Evolutionary conservation across 2,797 vertebrate species (phyloP).

Genomic region (Pseudotriccus pelzelni): DNA sequence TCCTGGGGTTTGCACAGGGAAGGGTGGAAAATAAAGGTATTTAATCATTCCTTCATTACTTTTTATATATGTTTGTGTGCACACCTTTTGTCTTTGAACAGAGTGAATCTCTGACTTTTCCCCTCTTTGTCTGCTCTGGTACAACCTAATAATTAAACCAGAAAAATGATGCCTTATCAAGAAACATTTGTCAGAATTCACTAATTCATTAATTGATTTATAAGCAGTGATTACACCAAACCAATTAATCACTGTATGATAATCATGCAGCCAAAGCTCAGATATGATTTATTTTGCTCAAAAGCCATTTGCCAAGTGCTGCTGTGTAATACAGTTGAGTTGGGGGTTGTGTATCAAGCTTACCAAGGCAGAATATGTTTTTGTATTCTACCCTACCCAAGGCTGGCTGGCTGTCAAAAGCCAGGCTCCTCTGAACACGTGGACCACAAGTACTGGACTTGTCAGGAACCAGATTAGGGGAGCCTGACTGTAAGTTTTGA

Average conservation of each 20-base stretch:
- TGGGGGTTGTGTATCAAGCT: background rate
- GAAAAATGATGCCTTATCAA: background rate
- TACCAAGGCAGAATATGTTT: background rate
- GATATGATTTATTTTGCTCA: background rate
- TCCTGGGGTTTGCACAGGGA: background rate
- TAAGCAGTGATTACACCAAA: background rate
- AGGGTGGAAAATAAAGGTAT: background rate
- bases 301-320: background rate
- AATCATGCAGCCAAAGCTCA: background rate
- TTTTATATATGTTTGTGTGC: accelerated
- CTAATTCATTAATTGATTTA: background rate
- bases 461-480: background rate
- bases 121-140: background rate
- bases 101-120: background rate
- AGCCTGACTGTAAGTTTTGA: background rate
- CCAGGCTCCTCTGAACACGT: background rate
- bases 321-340: background rate
- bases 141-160: background rate
- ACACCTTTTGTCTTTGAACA: background rate
- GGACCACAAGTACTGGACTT: background rate
- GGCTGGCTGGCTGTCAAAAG: background rate
- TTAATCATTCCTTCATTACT: background rate
- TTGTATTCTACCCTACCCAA: background rate
- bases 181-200: background rate
- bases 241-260: background rate